phyloP scores from a whole-genome alignment of 2,888 invertebrate genomes.

The Pheosia tremula region DNA sequence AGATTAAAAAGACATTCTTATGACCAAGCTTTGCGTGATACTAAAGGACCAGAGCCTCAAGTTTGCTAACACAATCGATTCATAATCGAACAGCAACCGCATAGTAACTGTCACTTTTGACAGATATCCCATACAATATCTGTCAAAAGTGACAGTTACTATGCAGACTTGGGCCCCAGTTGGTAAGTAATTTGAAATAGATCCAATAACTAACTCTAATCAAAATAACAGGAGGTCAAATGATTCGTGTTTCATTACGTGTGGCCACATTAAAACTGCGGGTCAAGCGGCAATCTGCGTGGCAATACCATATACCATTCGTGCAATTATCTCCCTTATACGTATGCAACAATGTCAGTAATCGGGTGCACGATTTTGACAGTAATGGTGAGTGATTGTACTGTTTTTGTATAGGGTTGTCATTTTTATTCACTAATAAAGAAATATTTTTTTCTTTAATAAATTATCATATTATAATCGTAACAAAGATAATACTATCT shows the following conservation, averaged over 20 bases:
- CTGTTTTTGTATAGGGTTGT: slow-evolving; percentile 25
- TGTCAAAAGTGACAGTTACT: too few relatives aligned
- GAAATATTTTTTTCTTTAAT: neutral
- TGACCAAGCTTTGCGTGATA: too few relatives aligned
- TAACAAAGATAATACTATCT: too few relatives aligned
- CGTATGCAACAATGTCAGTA: slow-evolving; percentile 27
- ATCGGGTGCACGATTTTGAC: slow-evolving; percentile 38
- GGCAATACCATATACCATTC: slow-evolving; percentile 20
- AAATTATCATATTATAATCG: too few relatives aligned
- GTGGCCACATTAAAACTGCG: slow-evolving; percentile 32
- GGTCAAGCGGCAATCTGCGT: neutral
- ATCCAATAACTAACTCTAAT: slow-evolving; percentile 8
- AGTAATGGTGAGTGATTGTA: slow-evolving; percentile 26
- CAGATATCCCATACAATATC: too few relatives aligned
- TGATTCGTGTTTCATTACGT: slow-evolving; percentile 25
- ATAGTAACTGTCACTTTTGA: too few relatives aligned
- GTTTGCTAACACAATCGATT: too few relatives aligned
- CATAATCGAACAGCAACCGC: too few relatives aligned
- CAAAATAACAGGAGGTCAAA: slow-evolving; percentile 19
- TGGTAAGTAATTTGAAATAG: neutral
- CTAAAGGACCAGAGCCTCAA: too few relatives aligned
- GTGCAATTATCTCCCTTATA: slow-evolving; percentile 30
- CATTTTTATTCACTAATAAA: neutral
- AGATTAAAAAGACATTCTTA: too few relatives aligned
- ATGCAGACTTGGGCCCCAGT: too few relatives aligned